Percentiles rank a stretch among this genome's conserved stretches.
phyloP scores from a whole-genome alignment of 1,140 invertebrate species.

The Drosophila equinoxialis region DNA sequence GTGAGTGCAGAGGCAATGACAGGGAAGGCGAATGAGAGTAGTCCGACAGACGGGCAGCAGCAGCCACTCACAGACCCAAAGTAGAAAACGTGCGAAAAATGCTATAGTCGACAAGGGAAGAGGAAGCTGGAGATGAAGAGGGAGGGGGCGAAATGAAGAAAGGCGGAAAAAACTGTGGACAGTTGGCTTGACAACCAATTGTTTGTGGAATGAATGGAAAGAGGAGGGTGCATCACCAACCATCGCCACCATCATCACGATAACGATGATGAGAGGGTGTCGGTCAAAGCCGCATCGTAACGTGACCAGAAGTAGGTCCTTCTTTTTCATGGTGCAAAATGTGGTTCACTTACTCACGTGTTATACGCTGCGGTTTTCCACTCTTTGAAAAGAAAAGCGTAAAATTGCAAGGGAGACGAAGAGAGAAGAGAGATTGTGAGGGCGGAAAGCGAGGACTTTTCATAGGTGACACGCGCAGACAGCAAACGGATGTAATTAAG shows the following conservation, averaged over 20 bases:
- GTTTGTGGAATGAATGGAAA: conserved; percentile 42
- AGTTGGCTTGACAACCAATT: conserved; percentile 78
- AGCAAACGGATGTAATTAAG: conserved; percentile 75
- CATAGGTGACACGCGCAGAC: conserved; percentile 72
- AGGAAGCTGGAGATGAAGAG: too few species aligned
- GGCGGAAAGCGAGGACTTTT: conserved; percentile 5
- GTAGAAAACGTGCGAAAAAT: conserved; percentile 74
- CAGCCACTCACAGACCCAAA: conserved; percentile 1
- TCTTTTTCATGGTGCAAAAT: conserved; percentile 44
- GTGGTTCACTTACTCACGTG: conserved; percentile 70
- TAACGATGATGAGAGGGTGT: conserved; percentile 10
- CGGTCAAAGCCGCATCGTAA: conserved; percentile 44
- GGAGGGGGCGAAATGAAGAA: conserved; percentile 20
- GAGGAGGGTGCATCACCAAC: background rate
- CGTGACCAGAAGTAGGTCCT: conserved; percentile 60
- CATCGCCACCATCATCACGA: conserved; percentile 11
- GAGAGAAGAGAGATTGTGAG: background rate
- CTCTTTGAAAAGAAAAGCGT: conserved; percentile 3
- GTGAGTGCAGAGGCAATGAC: background rate
- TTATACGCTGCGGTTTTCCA: conserved; percentile 68
- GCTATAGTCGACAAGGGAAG: conserved; percentile 20
- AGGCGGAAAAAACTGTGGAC: conserved; percentile 66
- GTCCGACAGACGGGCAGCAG: background rate
- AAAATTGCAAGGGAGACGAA: background rate
- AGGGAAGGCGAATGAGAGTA: background rate